Evolutionary conservation across 30 jellyfish, hydroid and myxozoan genomes (phyloP).

Genomic region (Hydractinia symbiolongicarpus): DNA sequence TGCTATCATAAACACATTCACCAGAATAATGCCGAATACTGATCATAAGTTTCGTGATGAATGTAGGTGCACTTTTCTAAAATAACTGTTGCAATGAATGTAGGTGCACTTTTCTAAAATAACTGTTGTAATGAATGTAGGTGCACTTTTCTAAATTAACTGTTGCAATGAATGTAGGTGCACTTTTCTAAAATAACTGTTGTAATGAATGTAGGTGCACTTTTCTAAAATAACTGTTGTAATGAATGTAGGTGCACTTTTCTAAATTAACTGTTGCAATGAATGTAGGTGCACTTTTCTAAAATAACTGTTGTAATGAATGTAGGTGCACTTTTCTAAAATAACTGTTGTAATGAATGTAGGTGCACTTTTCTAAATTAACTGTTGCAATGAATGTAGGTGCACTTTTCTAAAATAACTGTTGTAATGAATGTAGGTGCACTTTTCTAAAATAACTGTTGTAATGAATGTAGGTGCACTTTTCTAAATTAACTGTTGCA

Average conservation of each 20-base stretch:
- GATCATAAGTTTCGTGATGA: slow-evolving; percentile 83
- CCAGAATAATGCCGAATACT: slow-evolving; percentile 71
- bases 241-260: slow-evolving; percentile 75
- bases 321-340: slow-evolving; percentile 53
- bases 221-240: not conserved
- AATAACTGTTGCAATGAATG: slow-evolving; percentile 32
- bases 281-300: slow-evolving; percentile 63
- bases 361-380: slow-evolving; percentile 23
- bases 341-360: slow-evolving; percentile 67
- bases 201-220: slow-evolving; percentile 88
- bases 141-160: slow-evolving; percentile 6
- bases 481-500: not conserved
- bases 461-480: slow-evolving; percentile 85
- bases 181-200: not conserved
- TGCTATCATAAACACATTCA: slow-evolving; percentile 60
- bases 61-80: slow-evolving; percentile 53
- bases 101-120: slow-evolving; percentile 31
- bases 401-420: not conserved
- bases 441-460: not conserved
- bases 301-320: slow-evolving; percentile 49
- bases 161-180: slow-evolving; percentile 77
- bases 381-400: slow-evolving; percentile 74
- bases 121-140: slow-evolving; percentile 76
- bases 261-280: not conserved
- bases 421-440: slow-evolving; percentile 85